Evolutionary conservation across 2,888 invertebrate genomes (phyloP).

Genomic region (Xestia sexstrigata): DNA sequence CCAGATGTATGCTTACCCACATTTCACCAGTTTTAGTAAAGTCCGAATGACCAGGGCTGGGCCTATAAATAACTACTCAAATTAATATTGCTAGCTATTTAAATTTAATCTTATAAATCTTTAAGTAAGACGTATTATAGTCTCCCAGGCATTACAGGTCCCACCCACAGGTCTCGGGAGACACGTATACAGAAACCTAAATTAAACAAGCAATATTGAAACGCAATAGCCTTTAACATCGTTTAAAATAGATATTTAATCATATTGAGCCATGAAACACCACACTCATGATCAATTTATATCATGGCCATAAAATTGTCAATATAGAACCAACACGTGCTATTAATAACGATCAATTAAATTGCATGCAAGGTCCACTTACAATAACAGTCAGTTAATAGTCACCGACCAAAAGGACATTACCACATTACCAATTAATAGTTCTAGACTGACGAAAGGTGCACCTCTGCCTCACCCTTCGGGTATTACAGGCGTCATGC

Average conservation of each 20-base stretch:
- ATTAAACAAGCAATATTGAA: not conserved
- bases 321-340: constrained; percentile 25
- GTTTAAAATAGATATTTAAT: constrained; percentile 6
- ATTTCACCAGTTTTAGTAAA: not conserved
- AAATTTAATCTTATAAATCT: no score
- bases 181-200: not conserved
- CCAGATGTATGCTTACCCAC: not conserved
- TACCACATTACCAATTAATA: not conserved
- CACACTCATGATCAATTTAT: constrained; percentile 17
- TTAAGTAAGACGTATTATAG: not conserved
- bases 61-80: not conserved
- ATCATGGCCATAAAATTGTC: constrained; percentile 30
- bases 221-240: constrained; percentile 2
- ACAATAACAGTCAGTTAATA: constrained; percentile 4
- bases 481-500: not conserved
- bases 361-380: constrained; percentile 23
- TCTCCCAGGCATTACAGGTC: not conserved
- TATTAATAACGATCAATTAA: constrained; percentile 38
- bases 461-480: not conserved
- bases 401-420: not conserved
- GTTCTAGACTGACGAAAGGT: not conserved
- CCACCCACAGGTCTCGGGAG: not conserved
- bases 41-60: no score
- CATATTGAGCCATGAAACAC: not conserved
- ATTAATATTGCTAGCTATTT: not conserved